Evolutionary conservation across 1,140 invertebrate genomes (phyloP).

Genomic region (Heliconius eleuchia): DNA sequence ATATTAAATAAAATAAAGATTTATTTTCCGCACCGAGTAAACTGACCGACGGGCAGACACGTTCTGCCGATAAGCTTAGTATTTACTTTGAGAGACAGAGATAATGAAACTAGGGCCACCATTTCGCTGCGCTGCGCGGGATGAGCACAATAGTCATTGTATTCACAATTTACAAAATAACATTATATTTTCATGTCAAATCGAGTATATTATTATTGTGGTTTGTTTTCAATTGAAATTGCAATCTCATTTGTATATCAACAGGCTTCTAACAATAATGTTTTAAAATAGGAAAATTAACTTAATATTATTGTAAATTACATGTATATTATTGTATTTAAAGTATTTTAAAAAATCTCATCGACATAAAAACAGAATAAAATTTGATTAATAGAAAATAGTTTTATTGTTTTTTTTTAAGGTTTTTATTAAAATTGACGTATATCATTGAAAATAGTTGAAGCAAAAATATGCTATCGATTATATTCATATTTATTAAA

Average conservation of each 20-base stretch:
- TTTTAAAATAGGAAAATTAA: neutral
- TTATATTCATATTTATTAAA: too few relatives aligned
- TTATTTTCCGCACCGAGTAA: neutral
- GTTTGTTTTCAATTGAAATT: neutral
- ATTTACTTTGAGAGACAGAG: constrained; percentile 2
- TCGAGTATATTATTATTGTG: neutral
- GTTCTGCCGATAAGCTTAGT: neutral
- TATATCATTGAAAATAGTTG: too few relatives aligned
- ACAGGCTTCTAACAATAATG: neutral
- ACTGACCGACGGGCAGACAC: neutral
- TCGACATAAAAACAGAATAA: too few relatives aligned
- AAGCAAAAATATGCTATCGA: too few relatives aligned
- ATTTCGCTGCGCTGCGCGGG: constrained; percentile 8
- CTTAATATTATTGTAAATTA: neutral
- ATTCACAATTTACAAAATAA: constrained; percentile 5
- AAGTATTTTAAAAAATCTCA: too few relatives aligned
- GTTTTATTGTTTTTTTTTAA: too few relatives aligned
- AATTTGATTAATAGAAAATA: too few relatives aligned
- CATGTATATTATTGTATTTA: too few relatives aligned
- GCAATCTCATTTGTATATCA: neutral
- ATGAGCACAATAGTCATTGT: constrained; percentile 8
- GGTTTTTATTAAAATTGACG: too few relatives aligned
- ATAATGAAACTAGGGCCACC: neutral
- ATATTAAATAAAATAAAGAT: neutral
- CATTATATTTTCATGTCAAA: constrained; percentile 9